Base-by-base conservation (phyloP, 2,888 invertebrate species). In the Osmoderma eremita region DNA sequence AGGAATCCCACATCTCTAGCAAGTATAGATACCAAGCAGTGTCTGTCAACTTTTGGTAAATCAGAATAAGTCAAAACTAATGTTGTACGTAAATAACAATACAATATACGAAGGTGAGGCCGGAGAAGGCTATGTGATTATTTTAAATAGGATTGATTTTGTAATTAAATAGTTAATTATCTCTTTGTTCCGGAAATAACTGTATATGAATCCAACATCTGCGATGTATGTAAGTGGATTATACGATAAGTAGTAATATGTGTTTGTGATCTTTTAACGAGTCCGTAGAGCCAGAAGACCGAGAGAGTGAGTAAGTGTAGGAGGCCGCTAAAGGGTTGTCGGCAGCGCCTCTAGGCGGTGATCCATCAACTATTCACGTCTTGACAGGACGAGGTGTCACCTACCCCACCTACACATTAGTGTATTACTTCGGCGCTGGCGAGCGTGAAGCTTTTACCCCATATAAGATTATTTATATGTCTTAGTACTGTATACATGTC, bases 341-440 rank as follows among this genome's bases (percentile, higher is more conserved):
- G 69, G 69, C 69, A 67, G 67, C 62, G 71, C 65, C 70, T 69
- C 69, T 69, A 67, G 69, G 63, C 61, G 74, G 76, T 78, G 75
- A 80, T 80, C 80, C 76, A 80, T 80, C 80, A 79, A 78, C 77
- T 75, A 78, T 78, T 78, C 78, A 75, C 71, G 70, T 72, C 74
- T 69, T 75, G 78, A 78, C 78, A 79, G 75, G 73, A 75, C 75
- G 75, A 78, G 78, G 79, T 79, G 80, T 79, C 80, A 75, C 76
- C 76, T 77, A 76, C 76, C 74, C 78, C 78, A 74, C 77, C 77
- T 76, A 76, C 74, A 75, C 79, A 80, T 80, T 80, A 80, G 79
- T 77, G 78, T 78, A 80, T 79, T 79, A 75, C 78, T 76, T 73
- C 71, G 72, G 75, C 68, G 72, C 76, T 75, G 68, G 75, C 74